These are phyloP conservation scores for Batillaria attramentaria DNA, from an alignment of 1,140 invertebrate species.

Conservation along the genomic window DNA sequence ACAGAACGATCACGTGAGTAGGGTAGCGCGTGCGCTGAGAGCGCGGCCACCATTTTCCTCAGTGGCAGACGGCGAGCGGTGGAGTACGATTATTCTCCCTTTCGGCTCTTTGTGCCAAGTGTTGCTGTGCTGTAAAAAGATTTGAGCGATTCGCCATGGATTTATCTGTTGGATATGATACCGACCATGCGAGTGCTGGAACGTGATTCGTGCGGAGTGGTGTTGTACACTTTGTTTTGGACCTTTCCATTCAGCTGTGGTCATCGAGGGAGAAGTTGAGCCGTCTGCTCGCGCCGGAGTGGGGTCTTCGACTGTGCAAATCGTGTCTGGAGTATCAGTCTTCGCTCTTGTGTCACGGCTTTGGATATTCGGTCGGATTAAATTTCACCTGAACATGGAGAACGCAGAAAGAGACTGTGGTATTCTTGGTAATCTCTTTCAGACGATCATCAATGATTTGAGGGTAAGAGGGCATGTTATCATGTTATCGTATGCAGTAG, in stretches of 20 bases:
- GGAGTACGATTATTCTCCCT: constrained; percentile 8
- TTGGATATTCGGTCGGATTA: neutral
- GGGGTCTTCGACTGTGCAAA: too few species aligned
- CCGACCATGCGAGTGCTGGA: constrained; percentile 31
- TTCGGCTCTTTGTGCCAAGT: neutral
- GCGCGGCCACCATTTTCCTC: constrained; percentile 26
- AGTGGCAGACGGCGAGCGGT: constrained; percentile 13
- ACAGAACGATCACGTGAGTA: constrained; percentile 19
- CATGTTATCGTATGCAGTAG: too few species aligned
- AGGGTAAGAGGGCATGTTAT: too few species aligned
- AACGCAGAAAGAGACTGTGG: constrained; percentile 81
- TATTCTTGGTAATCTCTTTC: constrained; percentile 86
- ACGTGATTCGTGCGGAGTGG: constrained; percentile 20
- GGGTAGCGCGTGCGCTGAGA: constrained; percentile 28
- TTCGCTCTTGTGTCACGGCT: neutral
- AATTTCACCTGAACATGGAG: constrained; percentile 1
- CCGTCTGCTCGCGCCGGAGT: constrained; percentile 3
- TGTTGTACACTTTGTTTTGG: constrained; percentile 1
- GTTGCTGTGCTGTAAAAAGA: neutral
- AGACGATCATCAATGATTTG: constrained; percentile 88
- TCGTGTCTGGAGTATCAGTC: neutral
- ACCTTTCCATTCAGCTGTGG: constrained; percentile 22
- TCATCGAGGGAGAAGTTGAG: constrained; percentile 26
- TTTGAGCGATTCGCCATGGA: constrained; percentile 30
- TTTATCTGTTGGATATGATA: constrained; percentile 10